Evolutionary conservation across 2,888 invertebrate genomes (phyloP), one percentile per base, ranked within the genome.

Genomic region (Papilio elwesi): DNA sequence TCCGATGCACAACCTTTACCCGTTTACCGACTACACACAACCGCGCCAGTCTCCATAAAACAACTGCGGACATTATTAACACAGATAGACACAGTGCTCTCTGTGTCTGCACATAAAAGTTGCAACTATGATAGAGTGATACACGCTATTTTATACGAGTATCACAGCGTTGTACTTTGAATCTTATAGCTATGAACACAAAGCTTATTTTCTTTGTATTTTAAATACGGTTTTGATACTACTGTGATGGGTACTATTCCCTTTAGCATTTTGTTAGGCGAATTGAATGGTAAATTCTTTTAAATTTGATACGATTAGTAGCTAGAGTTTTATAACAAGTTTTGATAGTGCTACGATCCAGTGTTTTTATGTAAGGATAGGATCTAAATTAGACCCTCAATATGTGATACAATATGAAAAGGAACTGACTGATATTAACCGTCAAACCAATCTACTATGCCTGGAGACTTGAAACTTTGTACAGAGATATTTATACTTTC

Each of bases 191-290:
- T 9, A 64, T 59, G 71, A 70, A 73, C 72, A 75, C 77, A 77
- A 76, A 75, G 79, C 72, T 67, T 70, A 73, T 77, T 78, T 65
- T 71, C 53, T 26, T 26, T 26, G 26, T 26, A 26, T 26, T 68
- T 75, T 73, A 73, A 69, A 66, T 74, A 13, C 75, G 70, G 71
- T 63, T 70, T 72, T 63, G 70, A 48, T 16, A 65, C 16, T 63
- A 47, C 53, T 49, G 13, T 65, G 67, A 75, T 70, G 59, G 71
- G 70, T 59, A 67, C 71, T 71, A 71, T 68, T 74, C 52, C 67
- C 63, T 74, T 62, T 69, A 69, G 63, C 62, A 64, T 63, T 57
- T 67, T 70, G 68, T 65, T 65, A 64, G 66, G 72, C 67, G n/a
- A n/a, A n/a, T n/a, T n/a, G n/a, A 64, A 68, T 70, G 65, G 15